These are phyloP conservation scores for Caenorhabditis imperialis DNA, from an alignment of 2,888 invertebrate genomes.

Conservation along the genomic window DNA sequence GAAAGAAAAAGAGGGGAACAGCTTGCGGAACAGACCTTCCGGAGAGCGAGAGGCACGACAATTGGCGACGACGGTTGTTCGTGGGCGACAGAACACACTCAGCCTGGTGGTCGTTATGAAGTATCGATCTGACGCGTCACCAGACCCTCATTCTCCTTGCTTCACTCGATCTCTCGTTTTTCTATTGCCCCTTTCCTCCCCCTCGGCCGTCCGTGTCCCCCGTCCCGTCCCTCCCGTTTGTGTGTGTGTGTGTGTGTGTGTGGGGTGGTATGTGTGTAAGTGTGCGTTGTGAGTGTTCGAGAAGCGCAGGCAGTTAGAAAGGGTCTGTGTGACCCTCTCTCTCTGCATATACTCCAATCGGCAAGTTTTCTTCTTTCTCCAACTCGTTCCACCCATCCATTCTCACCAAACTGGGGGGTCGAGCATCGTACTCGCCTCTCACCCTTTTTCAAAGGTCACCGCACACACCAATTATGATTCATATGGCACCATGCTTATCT, in stretches of 20 bases:
- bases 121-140: conserved; percentile 49
- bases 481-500: too few species aligned
- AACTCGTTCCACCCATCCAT: conserved; percentile 22
- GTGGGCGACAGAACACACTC: conserved; percentile 34
- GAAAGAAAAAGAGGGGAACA: conserved; percentile 19
- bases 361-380: conserved; percentile 41
- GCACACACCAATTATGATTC: too few species aligned
- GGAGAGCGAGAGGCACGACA: conserved; percentile 9
- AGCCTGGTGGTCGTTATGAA: conserved; percentile 53
- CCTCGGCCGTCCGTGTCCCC: background rate
- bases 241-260: conserved; percentile 29
- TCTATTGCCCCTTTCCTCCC: conserved; percentile 15
- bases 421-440: too few species aligned
- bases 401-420: too few species aligned
- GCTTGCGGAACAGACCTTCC: conserved; percentile 50
- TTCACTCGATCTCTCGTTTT: background rate
- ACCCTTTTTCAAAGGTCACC: too few species aligned
- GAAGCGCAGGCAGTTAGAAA: conserved; percentile 22
- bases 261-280: conserved; percentile 22
- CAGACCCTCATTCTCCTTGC: conserved; percentile 25
- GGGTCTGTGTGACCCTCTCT: conserved; percentile 43
- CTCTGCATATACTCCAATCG: conserved; percentile 32
- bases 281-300: conserved; percentile 7
- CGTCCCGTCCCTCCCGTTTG: conserved; percentile 1
- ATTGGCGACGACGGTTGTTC: conserved; percentile 22